phyloP scores from a whole-genome alignment of 2,797 vertebrate genomes.

The Geotrypetes seraphini region DNA sequence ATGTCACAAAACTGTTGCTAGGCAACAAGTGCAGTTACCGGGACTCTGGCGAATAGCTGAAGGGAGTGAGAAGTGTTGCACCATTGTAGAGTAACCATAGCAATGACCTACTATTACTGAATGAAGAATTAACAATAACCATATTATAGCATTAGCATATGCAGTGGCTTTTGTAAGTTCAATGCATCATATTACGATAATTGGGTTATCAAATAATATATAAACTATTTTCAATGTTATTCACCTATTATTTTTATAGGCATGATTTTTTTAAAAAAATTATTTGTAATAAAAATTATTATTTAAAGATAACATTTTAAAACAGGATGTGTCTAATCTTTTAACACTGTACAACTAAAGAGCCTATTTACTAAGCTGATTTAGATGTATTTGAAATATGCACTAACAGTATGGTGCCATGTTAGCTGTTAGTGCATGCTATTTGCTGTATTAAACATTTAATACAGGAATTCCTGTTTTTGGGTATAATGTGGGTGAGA shows the following conservation, averaged over 20 bases:
- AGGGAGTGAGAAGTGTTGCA: slow-evolving; percentile 65
- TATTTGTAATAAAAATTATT: too few relatives aligned
- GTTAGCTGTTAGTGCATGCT: too few relatives aligned
- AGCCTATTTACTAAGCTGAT: too few relatives aligned
- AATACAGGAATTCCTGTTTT: too few relatives aligned
- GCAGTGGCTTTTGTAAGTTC: slow-evolving; percentile 37
- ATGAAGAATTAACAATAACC: slow-evolving; percentile 69
- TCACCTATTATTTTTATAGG: slow-evolving; percentile 2
- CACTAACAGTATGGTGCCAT: too few relatives aligned
- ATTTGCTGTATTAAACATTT: too few relatives aligned
- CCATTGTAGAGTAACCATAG: slow-evolving; percentile 71
- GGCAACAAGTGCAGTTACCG: slow-evolving; percentile 69
- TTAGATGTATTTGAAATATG: too few relatives aligned
- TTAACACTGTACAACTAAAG: too few relatives aligned
- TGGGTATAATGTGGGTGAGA: too few relatives aligned
- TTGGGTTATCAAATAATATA: slow-evolving; percentile 26
- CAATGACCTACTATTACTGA: slow-evolving; percentile 68
- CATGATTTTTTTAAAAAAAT: neutral
- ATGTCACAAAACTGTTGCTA: slow-evolving; percentile 76
- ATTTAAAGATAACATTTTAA: too few relatives aligned
- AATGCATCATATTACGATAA: slow-evolving; percentile 42
- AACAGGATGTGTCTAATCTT: too few relatives aligned
- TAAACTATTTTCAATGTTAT: slow-evolving; percentile 15
- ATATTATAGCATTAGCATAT: slow-evolving; percentile 58
- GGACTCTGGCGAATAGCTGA: slow-evolving; percentile 63